Base-by-base conservation (phyloP, 2,888 invertebrate genomes). In the Lepidocyrtinus sp. region DNA sequence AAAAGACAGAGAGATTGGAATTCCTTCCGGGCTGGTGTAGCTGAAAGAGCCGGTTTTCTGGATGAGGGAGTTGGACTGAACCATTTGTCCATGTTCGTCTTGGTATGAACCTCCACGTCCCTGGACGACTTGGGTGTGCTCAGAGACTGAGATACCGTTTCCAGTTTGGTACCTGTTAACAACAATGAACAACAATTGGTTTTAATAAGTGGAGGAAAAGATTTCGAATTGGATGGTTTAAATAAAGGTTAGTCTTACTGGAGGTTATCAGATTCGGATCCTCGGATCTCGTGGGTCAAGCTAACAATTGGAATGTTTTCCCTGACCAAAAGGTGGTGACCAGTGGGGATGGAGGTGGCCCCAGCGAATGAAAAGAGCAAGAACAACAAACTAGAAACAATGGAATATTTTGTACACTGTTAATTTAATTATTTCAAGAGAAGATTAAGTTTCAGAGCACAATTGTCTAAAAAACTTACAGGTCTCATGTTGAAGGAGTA, bases 21-120 rank as follows among this genome's bases (percentile, higher is more conserved):
- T 1, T 15, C 74, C 74, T 59, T 74, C 74, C 9, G 74, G 74
- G 65, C 64, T 26, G 27, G 65, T 74, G 65, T 59, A 74, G 55
- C 65, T 65, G 59, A 55, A 22, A 59, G 50, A 50, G 12, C 74
- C 74, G n/a, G 55, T 1, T 17, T 74, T 74, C 2, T 7, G 19
- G 15, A 74, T 7, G 59, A 59, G 26, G 19, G 27, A 3, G 27
- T 74, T 65, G 9, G 65, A 15, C 12, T 27, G 26, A 19, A 73
- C 22, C 9, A 63, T 9, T 3, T 19, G 25, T 1, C 73, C 73
- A 1, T 63, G 3, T n/a, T 26, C 70, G 36, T 73, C 73, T 27
- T 55, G 55, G 55, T 73, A 73, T 19, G 9, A 12, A 26, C 26
- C 19, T 19, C 26, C 70, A 27, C 59, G 26, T 55, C 70, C 55